Evolutionary conservation across 2,113 vertebrate genomes (phyloP).

Genomic region (Hippocampus abdominalis): DNA sequence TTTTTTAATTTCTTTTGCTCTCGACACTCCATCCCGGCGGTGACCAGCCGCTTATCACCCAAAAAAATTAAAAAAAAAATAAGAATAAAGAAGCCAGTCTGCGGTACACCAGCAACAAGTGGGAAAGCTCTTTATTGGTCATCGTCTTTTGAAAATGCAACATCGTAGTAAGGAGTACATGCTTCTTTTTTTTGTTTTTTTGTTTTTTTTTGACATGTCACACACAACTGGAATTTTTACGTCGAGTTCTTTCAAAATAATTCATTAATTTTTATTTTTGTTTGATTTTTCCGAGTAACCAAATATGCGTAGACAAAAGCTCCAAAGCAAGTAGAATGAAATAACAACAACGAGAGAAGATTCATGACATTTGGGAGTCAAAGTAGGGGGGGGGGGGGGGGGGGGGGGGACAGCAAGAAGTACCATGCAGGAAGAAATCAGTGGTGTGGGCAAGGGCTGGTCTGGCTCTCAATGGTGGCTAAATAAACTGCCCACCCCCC

Average conservation of each 20-base stretch:
- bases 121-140: slow-evolving; percentile 99
- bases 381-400: neutral
- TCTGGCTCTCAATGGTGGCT: slow-evolving; percentile 86
- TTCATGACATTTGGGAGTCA: slow-evolving; percentile 48
- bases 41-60: slow-evolving; percentile 47
- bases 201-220: slow-evolving; percentile 75
- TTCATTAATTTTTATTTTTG: neutral
- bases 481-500: slow-evolving; percentile 72
- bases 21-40: slow-evolving; percentile 46
- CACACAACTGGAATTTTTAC: slow-evolving; percentile 86
- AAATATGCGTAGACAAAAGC: slow-evolving; percentile 91
- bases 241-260: slow-evolving; percentile 30
- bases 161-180: slow-evolving; percentile 98
- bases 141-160: slow-evolving; percentile 96
- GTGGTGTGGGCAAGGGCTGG: slow-evolving; percentile 75
- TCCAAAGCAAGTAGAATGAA: slow-evolving; percentile 62
- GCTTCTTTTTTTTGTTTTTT: slow-evolving; percentile 64
- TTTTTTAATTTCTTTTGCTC: slow-evolving; percentile 41
- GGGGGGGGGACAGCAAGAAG: slow-evolving; percentile 73
- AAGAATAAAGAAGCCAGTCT: slow-evolving; percentile 81
- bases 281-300: slow-evolving; percentile 72
- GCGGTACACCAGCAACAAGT: slow-evolving; percentile 92
- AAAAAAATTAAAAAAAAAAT: neutral
- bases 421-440: slow-evolving; percentile 93
- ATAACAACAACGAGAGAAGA: slow-evolving; percentile 48